A percentile compares a stretch with the other conserved stretches of the same genome.
phyloP scores from a whole-genome alignment of 2,888 invertebrate species.

The Oxyteleia sp. region DNA sequence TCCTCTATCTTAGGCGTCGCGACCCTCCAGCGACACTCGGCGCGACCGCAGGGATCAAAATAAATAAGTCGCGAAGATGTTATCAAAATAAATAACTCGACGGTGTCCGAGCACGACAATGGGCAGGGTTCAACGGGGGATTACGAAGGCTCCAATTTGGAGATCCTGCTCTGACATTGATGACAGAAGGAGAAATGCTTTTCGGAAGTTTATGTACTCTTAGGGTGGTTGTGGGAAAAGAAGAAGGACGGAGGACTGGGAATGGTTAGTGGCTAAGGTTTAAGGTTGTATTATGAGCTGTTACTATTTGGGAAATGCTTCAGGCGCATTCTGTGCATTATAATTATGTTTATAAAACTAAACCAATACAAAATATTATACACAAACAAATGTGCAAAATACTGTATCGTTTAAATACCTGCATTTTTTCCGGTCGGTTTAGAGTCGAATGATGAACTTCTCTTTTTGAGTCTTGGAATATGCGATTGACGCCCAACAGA shows the following conservation, averaged over 20 bases:
- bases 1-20: slow-evolving; percentile 47
- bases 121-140: slow-evolving; percentile 20
- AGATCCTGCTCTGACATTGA: slow-evolving; percentile 35
- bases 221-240: background rate
- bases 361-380: too few species aligned
- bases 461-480: slow-evolving; percentile 56
- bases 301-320: too few species aligned
- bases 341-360: too few species aligned
- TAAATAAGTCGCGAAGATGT: slow-evolving; percentile 64
- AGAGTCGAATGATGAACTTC: slow-evolving; percentile 59
- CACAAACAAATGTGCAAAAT: too few species aligned
- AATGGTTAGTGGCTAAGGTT: too few species aligned
- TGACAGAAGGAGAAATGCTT: slow-evolving; percentile 6
- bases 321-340: too few species aligned
- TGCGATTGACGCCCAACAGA: slow-evolving; percentile 40
- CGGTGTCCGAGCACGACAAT: slow-evolving; percentile 40
- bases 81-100: slow-evolving; percentile 54
- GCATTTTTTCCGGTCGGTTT: slow-evolving; percentile 6
- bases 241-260: too few species aligned
- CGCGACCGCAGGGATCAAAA: slow-evolving; percentile 56
- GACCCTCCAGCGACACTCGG: slow-evolving; percentile 25
- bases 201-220: background rate
- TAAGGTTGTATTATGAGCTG: too few species aligned
- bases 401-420: too few species aligned
- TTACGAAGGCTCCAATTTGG: slow-evolving; percentile 33